Percentiles rank a stretch among this genome's conserved stretches.
Evolutionary conservation across 2,797 vertebrate genomes (phyloP).

Genomic region (Nannoperca obscura): DNA sequence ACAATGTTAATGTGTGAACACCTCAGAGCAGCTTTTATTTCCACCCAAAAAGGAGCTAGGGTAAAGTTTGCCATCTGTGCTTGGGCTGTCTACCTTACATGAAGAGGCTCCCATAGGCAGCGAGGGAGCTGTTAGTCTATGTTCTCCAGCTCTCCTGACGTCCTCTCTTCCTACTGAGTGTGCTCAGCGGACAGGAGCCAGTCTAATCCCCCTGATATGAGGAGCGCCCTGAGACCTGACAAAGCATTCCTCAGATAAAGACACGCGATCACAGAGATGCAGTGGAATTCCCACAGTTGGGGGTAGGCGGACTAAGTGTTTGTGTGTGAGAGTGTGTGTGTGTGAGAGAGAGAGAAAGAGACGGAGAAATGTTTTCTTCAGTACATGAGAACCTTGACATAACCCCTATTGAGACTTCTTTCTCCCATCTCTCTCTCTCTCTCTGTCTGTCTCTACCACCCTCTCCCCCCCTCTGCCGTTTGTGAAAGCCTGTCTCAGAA

Average conservation of each 20-base stretch:
- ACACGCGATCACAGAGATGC: slow-evolving; percentile 92
- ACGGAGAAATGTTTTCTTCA: slow-evolving; percentile 71
- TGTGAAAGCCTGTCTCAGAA: slow-evolving; percentile 74
- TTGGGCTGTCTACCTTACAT: slow-evolving; percentile 30
- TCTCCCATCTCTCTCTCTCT: slow-evolving; percentile 19
- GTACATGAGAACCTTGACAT: slow-evolving; percentile 84
- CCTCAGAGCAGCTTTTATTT: slow-evolving; percentile 82
- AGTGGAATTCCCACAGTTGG: slow-evolving; percentile 90
- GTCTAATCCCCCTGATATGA: slow-evolving; percentile 99
- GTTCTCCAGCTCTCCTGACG: slow-evolving; percentile 89
- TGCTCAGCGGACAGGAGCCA: slow-evolving; percentile 85
- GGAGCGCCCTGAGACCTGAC: slow-evolving; percentile 97
- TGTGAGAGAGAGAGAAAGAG: slow-evolving; percentile 47
- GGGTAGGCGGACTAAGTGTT: slow-evolving; percentile 57
- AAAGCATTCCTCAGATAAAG: slow-evolving; percentile 99
- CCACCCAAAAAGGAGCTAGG: slow-evolving; percentile 66
- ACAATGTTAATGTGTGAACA: slow-evolving; percentile 77
- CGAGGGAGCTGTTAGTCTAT: slow-evolving; percentile 92
- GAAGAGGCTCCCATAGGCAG: slow-evolving; percentile 68
- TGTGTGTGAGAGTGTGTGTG: slow-evolving; percentile 48
- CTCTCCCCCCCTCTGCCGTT: slow-evolving; percentile 19
- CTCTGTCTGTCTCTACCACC: slow-evolving; percentile 37
- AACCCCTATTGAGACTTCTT: slow-evolving; percentile 65
- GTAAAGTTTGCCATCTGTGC: slow-evolving; percentile 73
- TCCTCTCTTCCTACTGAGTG: slow-evolving; percentile 71